Evolutionary conservation across 2,797 vertebrate genomes (phyloP).

Genomic region (Tolypeutes matacus): DNA sequence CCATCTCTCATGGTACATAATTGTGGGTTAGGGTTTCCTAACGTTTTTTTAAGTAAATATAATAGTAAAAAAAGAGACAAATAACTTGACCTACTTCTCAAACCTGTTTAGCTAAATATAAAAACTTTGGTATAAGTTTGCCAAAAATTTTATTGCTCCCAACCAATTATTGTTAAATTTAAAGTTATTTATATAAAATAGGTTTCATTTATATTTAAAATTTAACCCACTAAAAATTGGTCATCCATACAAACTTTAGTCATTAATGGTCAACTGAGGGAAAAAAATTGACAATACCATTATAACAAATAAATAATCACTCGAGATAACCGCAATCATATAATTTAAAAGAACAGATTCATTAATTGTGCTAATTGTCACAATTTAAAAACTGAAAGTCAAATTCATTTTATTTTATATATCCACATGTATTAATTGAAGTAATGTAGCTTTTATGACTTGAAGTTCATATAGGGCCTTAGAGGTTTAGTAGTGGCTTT

Average conservation of each 20-base stretch:
- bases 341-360: background rate
- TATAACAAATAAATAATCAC: background rate
- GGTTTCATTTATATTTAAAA: background rate
- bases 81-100: background rate
- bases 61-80: background rate
- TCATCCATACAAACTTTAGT: background rate
- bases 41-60: background rate
- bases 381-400: background rate
- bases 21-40: background rate
- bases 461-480: background rate
- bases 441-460: background rate
- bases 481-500: background rate
- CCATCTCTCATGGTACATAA: background rate
- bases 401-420: slow-evolving; percentile 13
- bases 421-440: slow-evolving; percentile 31
- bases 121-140: slow-evolving; percentile 11
- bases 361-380: background rate
- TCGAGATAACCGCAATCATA: background rate
- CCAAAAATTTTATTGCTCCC: background rate
- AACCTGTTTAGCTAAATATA: background rate
- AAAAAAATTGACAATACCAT: background rate
- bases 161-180: background rate
- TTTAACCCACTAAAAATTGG: background rate
- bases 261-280: background rate
- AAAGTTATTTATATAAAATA: slow-evolving; percentile 19